phyloP scores from a whole-genome alignment of 2,797 vertebrate genomes.

The Synaphobranchus kaupii region DNA sequence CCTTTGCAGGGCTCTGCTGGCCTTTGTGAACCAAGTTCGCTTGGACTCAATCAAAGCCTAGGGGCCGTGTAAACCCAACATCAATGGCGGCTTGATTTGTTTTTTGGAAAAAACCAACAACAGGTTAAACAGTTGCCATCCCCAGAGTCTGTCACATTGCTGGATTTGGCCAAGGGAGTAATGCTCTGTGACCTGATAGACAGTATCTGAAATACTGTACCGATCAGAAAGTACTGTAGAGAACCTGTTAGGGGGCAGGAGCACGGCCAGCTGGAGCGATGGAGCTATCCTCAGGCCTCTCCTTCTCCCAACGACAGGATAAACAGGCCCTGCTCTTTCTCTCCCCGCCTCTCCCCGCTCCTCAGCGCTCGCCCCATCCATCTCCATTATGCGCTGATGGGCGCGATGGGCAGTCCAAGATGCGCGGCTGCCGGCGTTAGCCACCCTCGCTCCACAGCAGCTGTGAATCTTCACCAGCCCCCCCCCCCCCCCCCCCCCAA shows the following conservation, averaged over 20 bases:
- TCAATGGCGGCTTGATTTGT: not conserved
- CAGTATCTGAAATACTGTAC: not conserved
- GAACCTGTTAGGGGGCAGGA: not conserved
- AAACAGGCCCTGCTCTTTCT: not conserved
- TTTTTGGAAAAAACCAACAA: not conserved
- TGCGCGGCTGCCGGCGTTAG: not conserved
- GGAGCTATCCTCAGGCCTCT: not conserved
- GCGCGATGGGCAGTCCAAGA: not conserved
- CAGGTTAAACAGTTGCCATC: not conserved
- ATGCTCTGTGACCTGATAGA: not conserved
- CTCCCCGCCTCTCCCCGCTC: not conserved
- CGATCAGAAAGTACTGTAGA: not conserved
- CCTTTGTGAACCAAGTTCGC: not conserved
- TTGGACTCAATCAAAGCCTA: not conserved
- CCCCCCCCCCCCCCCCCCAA: too few species aligned
- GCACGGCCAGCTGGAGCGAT: not conserved
- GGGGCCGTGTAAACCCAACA: not conserved
- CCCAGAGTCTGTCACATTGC: not conserved
- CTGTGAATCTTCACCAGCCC: constrained; percentile 4
- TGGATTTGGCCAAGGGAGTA: not conserved
- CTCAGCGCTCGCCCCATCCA: not conserved
- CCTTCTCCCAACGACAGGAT: constrained; percentile 17
- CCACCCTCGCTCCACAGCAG: not conserved
- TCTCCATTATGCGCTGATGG: constrained; percentile 15
- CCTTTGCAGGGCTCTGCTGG: not conserved